These are phyloP conservation scores for Scolanthus callimorphus DNA, from an alignment of 92 coral and sea anemone genomes.

Conservation along the genomic window DNA sequence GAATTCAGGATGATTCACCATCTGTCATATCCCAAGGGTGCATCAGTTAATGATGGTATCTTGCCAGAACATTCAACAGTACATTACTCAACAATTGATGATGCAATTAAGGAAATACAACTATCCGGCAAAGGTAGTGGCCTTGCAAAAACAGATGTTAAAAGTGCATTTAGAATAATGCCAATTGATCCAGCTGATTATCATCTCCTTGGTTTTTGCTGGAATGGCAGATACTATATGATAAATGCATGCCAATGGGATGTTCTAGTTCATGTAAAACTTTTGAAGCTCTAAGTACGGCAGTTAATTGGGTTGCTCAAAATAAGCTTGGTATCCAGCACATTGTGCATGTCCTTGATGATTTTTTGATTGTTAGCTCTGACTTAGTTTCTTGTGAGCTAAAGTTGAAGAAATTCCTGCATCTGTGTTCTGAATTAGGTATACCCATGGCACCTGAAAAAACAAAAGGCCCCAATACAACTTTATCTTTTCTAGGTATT, in stretches of 20 bases:
- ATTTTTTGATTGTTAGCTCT: background rate
- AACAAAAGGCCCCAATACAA: background rate
- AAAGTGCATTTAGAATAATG: constrained; percentile 14
- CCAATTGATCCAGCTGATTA: constrained; percentile 13
- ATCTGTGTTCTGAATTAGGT: background rate
- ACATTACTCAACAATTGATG: constrained; percentile 24
- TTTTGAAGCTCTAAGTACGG: constrained; percentile 2
- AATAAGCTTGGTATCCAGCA: constrained; percentile 8
- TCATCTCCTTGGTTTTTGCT: constrained; percentile 8
- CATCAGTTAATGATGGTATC: constrained; percentile 43
- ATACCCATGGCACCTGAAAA: background rate
- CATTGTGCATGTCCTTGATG: constrained; percentile 16
- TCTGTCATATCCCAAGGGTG: constrained; percentile 36
- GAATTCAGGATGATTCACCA: constrained; percentile 23
- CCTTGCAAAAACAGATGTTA: constrained; percentile 33
- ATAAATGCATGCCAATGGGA: too few species aligned
- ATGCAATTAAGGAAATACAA: constrained; percentile 12
- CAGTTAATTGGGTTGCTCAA: constrained; percentile 24
- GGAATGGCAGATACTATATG: constrained; percentile 16
- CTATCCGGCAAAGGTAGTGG: constrained; percentile 20
- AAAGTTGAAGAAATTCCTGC: background rate
- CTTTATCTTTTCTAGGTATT: background rate
- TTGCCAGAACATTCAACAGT: constrained; percentile 21
- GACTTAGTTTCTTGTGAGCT: background rate
- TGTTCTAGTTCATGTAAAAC: constrained; percentile 14